Base-by-base conservation (phyloP, 2,888 invertebrate species). In the Leptothorax acervorum region DNA sequence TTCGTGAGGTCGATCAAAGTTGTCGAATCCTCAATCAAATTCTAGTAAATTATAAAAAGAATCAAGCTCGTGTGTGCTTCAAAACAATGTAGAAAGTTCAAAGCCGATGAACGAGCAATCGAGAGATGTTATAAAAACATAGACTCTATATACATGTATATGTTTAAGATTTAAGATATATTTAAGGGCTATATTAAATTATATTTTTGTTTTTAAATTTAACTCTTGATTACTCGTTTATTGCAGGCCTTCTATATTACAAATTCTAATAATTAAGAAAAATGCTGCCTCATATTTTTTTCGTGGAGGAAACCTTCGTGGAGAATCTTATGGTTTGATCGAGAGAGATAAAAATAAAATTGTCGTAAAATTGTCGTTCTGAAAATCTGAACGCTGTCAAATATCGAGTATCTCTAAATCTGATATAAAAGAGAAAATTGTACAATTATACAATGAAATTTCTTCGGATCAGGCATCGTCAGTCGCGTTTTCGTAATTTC, bases 401-500 rank as follows among this genome's bases (percentile, higher is more conserved):
- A n/a, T 12, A 73, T 63, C 45, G 48, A 31, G 63, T 23, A 63
- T 12, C 39, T 18, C 5, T 28, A 11, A 31, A 65, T 8, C 2
- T 28, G 53, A 51, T 8, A 28, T 23, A 18, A 74, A 74, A 11
- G 31, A 28, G 28, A 53, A 53, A 35, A 63, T 15, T 28, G 18
- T 45, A n/a, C 45, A 35, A 68, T 35, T 28, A 4, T 35, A 23
- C 3, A 57, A 60, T 11, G 23, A 39, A 71, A 71, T 71, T 71
- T 60, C 28, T 48, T 35, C 12, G 48, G 28, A 35, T 42, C 18
- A n/a, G 45, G 18, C 15, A 42, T 39, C 8, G 31, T 0, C 42
- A 66, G 23, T 23, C 53, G n/a, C 35, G 48, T 70, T 60, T 81
- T 81, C 71, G 23, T 51, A 81, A 81, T 81, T 71, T n/a, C n/a